Percentiles rank a stretch among this genome's conserved stretches.
Evolutionary conservation across 1,140 invertebrate genomes (phyloP).

Genomic region (Frieseomelitta varia): DNA sequence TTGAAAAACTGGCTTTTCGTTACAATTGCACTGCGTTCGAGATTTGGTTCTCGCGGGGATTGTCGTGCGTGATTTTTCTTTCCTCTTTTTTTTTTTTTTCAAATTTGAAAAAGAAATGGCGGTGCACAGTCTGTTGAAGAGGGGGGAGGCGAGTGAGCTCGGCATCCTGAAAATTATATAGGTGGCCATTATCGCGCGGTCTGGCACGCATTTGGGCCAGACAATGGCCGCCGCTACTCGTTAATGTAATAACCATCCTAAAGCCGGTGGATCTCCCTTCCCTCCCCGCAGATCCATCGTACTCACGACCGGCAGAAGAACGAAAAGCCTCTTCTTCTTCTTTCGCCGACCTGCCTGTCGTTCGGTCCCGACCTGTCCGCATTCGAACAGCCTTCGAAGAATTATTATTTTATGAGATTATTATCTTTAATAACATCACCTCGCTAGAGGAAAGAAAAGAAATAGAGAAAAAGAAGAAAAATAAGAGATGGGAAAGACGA

Average conservation of each 20-base stretch:
- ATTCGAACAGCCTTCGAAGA: constrained; percentile 61
- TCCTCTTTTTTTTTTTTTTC: background rate
- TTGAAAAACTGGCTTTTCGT: too few relatives aligned
- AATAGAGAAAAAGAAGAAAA: background rate
- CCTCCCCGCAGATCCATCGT: constrained; percentile 21
- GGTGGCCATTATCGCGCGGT: constrained; percentile 73
- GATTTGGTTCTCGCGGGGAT: background rate
- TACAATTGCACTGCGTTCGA: too few relatives aligned
- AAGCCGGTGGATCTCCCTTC: constrained; percentile 73
- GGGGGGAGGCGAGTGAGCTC: constrained; percentile 21
- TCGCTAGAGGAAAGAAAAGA: constrained; percentile 24
- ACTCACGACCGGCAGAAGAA: constrained; percentile 63
- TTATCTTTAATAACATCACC: constrained; percentile 80
- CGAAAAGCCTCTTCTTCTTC: constrained; percentile 65
- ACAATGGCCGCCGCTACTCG: constrained; percentile 78
- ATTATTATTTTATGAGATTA: constrained; percentile 81
- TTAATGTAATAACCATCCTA: constrained; percentile 80
- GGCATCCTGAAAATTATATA: constrained; percentile 75
- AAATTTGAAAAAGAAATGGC: constrained; percentile 2
- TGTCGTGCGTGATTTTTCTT: background rate
- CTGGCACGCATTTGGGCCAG: constrained; percentile 73
- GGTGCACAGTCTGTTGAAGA: background rate
- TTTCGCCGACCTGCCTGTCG: constrained; percentile 53
- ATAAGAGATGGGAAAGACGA: constrained; percentile 45
- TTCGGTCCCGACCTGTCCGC: constrained; percentile 60